A percentile compares a stretch with the other conserved stretches of the same genome.
Evolutionary conservation across 2,797 vertebrate genomes (phyloP).

Genomic region (Urophycis tenuis): DNA sequence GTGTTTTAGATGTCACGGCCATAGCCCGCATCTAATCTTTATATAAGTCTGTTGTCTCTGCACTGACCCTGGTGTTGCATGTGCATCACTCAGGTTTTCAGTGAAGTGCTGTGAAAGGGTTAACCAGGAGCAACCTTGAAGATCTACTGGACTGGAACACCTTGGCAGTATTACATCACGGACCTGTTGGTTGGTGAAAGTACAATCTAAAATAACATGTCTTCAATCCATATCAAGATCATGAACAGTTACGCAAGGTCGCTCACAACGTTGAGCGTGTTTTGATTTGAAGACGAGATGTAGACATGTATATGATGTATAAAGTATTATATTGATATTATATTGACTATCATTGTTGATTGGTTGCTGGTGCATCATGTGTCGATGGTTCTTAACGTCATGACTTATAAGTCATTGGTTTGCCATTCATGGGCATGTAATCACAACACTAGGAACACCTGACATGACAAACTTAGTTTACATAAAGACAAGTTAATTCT

Average conservation of each 20-base stretch:
- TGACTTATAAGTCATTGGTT: background rate
- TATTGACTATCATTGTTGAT: background rate
- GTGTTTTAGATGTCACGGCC: background rate
- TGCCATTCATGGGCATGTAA: background rate
- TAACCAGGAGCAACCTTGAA: background rate
- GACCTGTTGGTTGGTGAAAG: background rate
- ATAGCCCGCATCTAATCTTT: background rate
- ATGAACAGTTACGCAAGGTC: background rate
- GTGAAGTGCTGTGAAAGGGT: background rate
- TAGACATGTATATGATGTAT: too few species aligned
- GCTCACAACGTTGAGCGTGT: background rate
- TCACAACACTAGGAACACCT: background rate
- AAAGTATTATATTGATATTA: too few species aligned
- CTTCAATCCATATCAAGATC: background rate
- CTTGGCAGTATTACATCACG: background rate
- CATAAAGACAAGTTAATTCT: constrained; percentile 9
- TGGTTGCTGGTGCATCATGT: too few species aligned
- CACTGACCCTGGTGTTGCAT: background rate
- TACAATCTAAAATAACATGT: background rate
- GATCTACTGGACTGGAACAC: background rate
- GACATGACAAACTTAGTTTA: constrained; percentile 9
- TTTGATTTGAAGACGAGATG: background rate
- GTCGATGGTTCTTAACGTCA: too few species aligned
- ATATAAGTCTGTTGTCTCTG: background rate
- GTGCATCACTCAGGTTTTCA: background rate